These are phyloP conservation scores for Colaptes auratus DNA, from an alignment of 2,113 vertebrate species.

Conservation along the genomic window DNA sequence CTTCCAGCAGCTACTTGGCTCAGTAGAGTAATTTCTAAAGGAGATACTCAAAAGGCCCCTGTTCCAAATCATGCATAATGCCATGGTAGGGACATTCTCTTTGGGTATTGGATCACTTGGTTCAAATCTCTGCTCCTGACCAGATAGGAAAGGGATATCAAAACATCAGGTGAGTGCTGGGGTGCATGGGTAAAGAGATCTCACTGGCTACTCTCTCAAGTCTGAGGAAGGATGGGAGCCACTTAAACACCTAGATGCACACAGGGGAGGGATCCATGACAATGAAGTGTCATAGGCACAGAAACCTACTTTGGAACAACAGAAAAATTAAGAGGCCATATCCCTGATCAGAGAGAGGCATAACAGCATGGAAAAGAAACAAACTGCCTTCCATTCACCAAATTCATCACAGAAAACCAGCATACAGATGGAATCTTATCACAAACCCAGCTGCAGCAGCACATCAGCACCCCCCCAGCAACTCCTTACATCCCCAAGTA, in stretches of 20 bases:
- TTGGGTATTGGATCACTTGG: background rate
- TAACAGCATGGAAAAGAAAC: background rate
- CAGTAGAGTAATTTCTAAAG: background rate
- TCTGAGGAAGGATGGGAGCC: background rate
- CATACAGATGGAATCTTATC: background rate
- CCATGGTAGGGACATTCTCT: accelerated
- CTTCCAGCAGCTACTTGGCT: background rate
- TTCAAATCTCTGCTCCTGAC: background rate
- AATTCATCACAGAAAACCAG: background rate
- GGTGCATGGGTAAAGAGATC: background rate
- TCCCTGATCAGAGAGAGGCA: background rate
- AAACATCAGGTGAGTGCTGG: background rate
- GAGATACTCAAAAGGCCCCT: background rate
- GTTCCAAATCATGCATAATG: background rate
- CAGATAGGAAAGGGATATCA: background rate
- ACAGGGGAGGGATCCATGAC: background rate
- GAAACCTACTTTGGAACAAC: background rate
- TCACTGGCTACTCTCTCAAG: background rate
- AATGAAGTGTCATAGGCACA: background rate
- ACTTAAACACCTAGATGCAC: too few species aligned
- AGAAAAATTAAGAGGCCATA: background rate
- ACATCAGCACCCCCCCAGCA: background rate
- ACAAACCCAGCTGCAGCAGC: background rate
- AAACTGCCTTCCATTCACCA: background rate
- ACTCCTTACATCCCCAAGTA: background rate